Evolutionary conservation across 2,888 invertebrate genomes (phyloP).

Genomic region (Digitonthophagus gazella): DNA sequence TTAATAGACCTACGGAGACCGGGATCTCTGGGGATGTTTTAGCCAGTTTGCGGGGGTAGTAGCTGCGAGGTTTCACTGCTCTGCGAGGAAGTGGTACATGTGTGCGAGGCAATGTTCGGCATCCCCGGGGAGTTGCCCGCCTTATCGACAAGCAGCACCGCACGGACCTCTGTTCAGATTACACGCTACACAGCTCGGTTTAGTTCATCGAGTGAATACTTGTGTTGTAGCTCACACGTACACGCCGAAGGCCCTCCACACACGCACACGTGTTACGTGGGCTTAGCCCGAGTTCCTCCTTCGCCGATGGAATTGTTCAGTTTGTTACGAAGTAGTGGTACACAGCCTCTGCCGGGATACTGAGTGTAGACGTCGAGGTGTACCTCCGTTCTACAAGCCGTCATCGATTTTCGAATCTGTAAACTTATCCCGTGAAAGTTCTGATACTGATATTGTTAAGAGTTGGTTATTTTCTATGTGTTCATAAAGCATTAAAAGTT

Average conservation of each 20-base stretch:
- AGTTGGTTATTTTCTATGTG: no score
- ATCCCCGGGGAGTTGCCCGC: slow-evolving; percentile 47
- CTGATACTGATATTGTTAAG: no score
- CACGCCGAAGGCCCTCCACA: background rate
- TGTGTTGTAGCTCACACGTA: slow-evolving; percentile 36
- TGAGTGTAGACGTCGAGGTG: slow-evolving; percentile 38
- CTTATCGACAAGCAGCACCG: slow-evolving; percentile 48
- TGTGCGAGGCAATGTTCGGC: slow-evolving; percentile 47
- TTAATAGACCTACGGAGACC: slow-evolving; percentile 33
- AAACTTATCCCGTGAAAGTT: background rate
- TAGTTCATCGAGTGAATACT: slow-evolving; percentile 46
- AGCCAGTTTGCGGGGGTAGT: slow-evolving; percentile 13
- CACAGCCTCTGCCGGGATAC: background rate
- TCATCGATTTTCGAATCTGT: background rate
- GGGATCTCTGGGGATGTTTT: slow-evolving; percentile 29
- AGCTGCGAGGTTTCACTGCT: slow-evolving; percentile 40
- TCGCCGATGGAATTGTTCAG: slow-evolving; percentile 32
- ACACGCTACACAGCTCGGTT: slow-evolving; percentile 48
- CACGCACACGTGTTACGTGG: slow-evolving; percentile 5
- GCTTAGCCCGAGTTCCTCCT: slow-evolving; percentile 16
- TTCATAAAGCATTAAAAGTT: no score
- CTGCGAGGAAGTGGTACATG: slow-evolving; percentile 50
- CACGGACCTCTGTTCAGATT: slow-evolving; percentile 49
- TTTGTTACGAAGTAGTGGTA: slow-evolving; percentile 39
- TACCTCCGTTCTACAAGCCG: slow-evolving; percentile 19